Percentiles rank a stretch among this genome's conserved stretches.
These are phyloP conservation scores for Epizoanthus fatuus DNA, from an alignment of 92 coral and sea anemone genomes.

Conservation along the genomic window DNA sequence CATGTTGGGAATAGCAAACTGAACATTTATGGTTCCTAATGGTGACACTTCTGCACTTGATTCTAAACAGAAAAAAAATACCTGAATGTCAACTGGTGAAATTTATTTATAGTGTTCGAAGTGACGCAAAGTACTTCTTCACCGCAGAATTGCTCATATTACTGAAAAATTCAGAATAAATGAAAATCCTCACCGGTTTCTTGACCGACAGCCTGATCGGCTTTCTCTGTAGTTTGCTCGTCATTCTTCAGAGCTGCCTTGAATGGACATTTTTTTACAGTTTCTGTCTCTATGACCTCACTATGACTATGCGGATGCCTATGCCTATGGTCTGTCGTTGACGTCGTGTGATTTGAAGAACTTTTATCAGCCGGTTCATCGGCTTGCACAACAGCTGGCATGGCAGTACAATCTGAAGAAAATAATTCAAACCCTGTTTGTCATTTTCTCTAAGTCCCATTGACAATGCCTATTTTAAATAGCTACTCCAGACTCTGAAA, in stretches of 20 bases:
- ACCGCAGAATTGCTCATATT: not conserved
- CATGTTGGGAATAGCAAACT: slow-evolving; percentile 77
- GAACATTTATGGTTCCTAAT: slow-evolving; percentile 82
- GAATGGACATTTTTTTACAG: slow-evolving; percentile 20
- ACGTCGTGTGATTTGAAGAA: slow-evolving; percentile 8
- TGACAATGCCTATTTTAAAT: slow-evolving; percentile 3
- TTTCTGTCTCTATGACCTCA: slow-evolving; percentile 17
- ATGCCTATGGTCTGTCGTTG: not conserved
- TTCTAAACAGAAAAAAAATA: slow-evolving; percentile 6
- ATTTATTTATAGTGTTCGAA: not conserved
- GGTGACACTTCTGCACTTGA: slow-evolving; percentile 35
- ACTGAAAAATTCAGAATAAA: not conserved
- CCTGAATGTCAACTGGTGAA: not conserved
- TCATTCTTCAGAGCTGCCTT: slow-evolving; percentile 25
- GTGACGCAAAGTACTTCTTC: not conserved
- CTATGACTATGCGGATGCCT: not conserved
- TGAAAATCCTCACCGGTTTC: not conserved
- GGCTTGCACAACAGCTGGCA: slow-evolving; percentile 54
- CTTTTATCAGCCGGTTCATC: slow-evolving; percentile 40
- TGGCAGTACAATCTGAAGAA: slow-evolving; percentile 4
- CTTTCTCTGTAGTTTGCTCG: slow-evolving; percentile 4
- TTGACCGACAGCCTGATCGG: not conserved
- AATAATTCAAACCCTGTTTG: not conserved
- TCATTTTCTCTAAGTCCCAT: not conserved
- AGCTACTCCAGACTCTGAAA: not conserved